phyloP scores from a whole-genome alignment of 2,888 invertebrate genomes.

The Hylaea fasciaria region DNA sequence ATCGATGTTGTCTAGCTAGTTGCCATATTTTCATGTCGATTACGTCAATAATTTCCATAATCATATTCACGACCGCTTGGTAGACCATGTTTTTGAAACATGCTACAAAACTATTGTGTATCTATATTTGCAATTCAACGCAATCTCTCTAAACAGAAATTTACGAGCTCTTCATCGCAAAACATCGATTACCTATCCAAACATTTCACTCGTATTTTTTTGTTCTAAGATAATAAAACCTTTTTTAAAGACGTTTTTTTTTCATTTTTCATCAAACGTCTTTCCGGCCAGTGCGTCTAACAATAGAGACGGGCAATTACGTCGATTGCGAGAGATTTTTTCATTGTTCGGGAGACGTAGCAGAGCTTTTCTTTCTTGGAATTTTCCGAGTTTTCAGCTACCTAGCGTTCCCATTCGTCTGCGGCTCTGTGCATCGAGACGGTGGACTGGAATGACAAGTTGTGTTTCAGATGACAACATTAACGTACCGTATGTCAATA shows the following conservation, averaged over 20 bases:
- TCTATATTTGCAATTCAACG: too few species aligned
- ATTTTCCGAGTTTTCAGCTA: constrained; percentile 7
- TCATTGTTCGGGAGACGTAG: constrained; percentile 25
- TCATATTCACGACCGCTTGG: background rate
- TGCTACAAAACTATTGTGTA: background rate
- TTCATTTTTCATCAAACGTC: constrained; percentile 18
- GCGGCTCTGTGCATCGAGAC: background rate
- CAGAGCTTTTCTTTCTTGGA: constrained; percentile 11
- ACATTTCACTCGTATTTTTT: background rate
- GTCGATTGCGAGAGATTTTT: constrained; percentile 23
- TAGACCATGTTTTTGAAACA: constrained; percentile 17
- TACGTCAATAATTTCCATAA: constrained; percentile 1
- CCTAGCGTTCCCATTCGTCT: constrained; percentile 2
- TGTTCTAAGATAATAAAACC: constrained; percentile 14
- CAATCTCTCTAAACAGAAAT: background rate
- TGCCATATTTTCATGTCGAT: constrained; percentile 4
- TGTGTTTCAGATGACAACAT: background rate
- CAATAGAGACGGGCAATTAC: constrained; percentile 28
- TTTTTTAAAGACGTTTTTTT: constrained; percentile 21
- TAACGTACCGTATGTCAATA: too few species aligned
- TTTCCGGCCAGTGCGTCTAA: constrained; percentile 30
- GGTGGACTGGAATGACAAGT: background rate
- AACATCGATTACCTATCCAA: background rate
- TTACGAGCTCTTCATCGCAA: background rate
- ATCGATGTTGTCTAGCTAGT: constrained; percentile 15